Conservation (phyloP, 2,888 invertebrate genomes). For the Anarsia innoxiella region DNA sequence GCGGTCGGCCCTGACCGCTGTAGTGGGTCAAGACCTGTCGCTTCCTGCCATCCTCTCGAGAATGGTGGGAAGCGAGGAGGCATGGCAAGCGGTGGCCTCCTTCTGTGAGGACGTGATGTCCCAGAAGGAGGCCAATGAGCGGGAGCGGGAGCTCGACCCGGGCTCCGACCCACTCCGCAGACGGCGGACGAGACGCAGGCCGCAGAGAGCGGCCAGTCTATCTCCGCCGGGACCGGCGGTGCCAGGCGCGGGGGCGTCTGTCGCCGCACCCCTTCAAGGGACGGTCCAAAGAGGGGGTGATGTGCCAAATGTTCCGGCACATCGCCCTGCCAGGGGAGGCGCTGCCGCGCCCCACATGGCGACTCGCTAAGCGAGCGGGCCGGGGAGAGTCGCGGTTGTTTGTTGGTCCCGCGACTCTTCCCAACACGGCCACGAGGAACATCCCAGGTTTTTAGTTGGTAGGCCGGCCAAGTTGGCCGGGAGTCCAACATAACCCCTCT, state of each 20-base stretch:
- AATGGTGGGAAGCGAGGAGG: slow-evolving; percentile 1
- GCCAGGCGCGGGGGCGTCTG: not conserved
- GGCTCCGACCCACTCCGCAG: not conserved
- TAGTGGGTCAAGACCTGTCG: slow-evolving; percentile 8
- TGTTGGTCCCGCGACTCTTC: not conserved
- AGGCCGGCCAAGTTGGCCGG: too few species aligned
- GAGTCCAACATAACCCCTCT: not conserved
- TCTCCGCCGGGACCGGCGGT: too few species aligned
- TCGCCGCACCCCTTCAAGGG: not conserved
- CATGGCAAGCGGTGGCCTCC: slow-evolving; percentile 1
- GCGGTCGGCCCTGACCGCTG: not conserved
- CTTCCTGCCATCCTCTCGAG: slow-evolving; percentile 2
- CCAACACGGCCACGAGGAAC: not conserved
- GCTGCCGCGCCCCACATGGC: not conserved
- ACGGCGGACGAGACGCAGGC: not conserved
- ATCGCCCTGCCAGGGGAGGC: not conserved
- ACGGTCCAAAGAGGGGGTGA: not conserved
- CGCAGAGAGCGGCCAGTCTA: too few species aligned
- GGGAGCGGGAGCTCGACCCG: not conserved
- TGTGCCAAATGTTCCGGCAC: not conserved
- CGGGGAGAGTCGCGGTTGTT: not conserved
- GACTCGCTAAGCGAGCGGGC: too few species aligned
- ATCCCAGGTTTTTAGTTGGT: not conserved
- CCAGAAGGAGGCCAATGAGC: not conserved
- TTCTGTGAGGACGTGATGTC: not conserved